Conservation (phyloP, 2,888 invertebrate species). For the Villa cingulata region DNA sequence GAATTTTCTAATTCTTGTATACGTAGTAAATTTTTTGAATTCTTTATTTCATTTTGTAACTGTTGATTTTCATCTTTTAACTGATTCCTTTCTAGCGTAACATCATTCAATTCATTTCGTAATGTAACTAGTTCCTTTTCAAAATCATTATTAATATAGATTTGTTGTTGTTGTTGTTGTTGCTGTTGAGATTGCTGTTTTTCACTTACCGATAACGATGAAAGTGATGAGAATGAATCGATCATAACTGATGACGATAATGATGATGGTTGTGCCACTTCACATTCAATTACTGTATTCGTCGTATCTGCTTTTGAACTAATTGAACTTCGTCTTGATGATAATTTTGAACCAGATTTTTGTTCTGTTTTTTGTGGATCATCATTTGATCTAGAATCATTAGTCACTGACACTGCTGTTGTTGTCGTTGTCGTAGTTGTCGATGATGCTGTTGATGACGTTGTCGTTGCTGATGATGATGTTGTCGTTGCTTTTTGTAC, state of each 20-base stretch:
- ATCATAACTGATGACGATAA: neutral
- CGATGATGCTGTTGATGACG: neutral
- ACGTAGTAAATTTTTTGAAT: conserved; percentile 19
- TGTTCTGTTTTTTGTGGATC: conserved; percentile 16
- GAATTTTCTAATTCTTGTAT: conserved; percentile 22
- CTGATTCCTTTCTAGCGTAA: conserved; percentile 27
- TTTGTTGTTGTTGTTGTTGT: neutral
- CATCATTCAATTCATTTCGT: conserved; percentile 27
- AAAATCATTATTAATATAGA: neutral
- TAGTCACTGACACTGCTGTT: neutral
- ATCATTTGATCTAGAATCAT: neutral
- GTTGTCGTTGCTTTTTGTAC: no score
- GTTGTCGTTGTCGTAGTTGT: neutral
- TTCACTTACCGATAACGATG: no score
- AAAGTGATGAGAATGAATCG: neutral
- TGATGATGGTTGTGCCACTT: neutral
- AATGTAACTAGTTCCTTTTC: conserved; percentile 25
- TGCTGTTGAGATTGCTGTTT: no score
- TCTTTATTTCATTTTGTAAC: conserved; percentile 24
- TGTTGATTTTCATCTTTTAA: conserved; percentile 20
- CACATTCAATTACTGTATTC: conserved; percentile 9
- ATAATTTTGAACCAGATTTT: conserved; percentile 12
- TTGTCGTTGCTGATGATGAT: neutral
- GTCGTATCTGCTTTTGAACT: conserved; percentile 13
- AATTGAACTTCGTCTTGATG: conserved; percentile 18